phyloP scores from a whole-genome alignment of 1,140 invertebrate genomes.

The Cherax destructor region DNA sequence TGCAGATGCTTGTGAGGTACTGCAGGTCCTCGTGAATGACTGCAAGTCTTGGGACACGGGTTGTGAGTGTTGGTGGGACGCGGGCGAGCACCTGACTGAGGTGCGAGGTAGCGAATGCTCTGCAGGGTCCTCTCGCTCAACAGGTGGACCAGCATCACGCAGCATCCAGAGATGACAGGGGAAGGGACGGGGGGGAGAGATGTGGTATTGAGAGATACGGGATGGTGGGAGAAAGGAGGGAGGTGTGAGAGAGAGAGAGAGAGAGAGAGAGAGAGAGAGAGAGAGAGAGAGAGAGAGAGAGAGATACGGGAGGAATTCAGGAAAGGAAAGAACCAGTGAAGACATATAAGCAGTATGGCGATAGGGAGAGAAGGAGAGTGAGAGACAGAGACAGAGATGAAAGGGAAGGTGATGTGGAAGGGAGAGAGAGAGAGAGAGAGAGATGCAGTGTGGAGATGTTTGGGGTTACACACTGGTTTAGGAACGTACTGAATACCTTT shows the following conservation, averaged over 20 bases:
- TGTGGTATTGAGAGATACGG: not conserved
- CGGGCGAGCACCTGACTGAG: not conserved
- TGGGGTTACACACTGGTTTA: no score
- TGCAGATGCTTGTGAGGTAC: not conserved
- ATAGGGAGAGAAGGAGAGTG: not conserved
- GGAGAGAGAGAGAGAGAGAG: not conserved
- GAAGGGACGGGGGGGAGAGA: not conserved
- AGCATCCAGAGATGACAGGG: not conserved
- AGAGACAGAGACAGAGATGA: no score
- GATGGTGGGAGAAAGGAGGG: not conserved
- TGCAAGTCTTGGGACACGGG: not conserved
- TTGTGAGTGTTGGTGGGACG: not conserved
- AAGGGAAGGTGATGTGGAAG: no score
- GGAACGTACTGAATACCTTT: no score
- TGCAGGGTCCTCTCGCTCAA: not conserved
- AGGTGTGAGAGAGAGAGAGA: not conserved
- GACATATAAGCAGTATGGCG: not conserved
- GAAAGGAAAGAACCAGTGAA: not conserved
- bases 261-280: no score
- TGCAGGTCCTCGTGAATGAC: not conserved
- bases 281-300: not conserved
- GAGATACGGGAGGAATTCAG: not conserved
- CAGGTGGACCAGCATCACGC: not conserved
- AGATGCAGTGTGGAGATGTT: no score
- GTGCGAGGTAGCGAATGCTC: not conserved